Percentiles rank a stretch among this genome's conserved stretches.
Evolutionary conservation across 2,797 vertebrate genomes (phyloP).

Genomic region (Phylloscopus collybita): DNA sequence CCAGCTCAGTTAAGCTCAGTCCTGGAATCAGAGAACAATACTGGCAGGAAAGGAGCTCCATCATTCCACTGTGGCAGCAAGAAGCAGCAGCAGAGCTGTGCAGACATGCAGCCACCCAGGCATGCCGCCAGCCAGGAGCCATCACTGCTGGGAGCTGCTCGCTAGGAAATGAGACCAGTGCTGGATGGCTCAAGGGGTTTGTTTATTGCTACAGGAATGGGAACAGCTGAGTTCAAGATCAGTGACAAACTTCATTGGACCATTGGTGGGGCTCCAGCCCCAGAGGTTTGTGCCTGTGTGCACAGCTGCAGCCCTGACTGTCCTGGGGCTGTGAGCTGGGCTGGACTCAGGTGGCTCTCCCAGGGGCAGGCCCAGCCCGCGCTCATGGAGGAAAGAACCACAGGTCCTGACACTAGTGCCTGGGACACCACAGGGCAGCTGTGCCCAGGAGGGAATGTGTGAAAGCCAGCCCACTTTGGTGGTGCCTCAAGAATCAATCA

Average conservation of each 20-base stretch:
- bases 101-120: background rate
- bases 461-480: background rate
- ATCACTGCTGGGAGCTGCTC: accelerated
- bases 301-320: background rate
- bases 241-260: background rate
- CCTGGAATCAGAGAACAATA: background rate
- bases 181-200: background rate
- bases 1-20: background rate
- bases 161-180: background rate
- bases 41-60: background rate
- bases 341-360: background rate
- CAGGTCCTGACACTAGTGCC: background rate
- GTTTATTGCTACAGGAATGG: conserved; percentile 62
- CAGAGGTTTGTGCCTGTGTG: background rate
- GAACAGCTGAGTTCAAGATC: conserved; percentile 16
- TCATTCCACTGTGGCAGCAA: accelerated
- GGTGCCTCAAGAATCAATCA: background rate
- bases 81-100: background rate
- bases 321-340: background rate
- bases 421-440: background rate
- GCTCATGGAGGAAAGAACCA: accelerated
- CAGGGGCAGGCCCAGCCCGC: background rate
- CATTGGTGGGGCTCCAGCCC: background rate
- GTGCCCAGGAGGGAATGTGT: background rate
- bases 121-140: background rate